phyloP scores from a whole-genome alignment of 2,888 invertebrate genomes.

The Nephrotoma appendiculata region DNA sequence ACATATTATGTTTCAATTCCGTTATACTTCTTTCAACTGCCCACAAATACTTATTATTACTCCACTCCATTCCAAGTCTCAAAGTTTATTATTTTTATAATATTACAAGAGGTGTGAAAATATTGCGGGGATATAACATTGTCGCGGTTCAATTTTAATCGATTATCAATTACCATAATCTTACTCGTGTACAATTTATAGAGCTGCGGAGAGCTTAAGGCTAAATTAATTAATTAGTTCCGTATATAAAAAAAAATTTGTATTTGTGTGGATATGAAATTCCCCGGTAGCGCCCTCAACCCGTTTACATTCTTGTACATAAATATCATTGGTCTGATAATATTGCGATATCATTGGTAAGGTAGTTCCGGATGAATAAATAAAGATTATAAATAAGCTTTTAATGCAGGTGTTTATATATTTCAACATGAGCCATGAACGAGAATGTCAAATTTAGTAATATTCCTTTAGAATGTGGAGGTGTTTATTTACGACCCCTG shows the following conservation, averaged over 20 bases:
- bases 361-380: background rate
- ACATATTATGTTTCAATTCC: background rate
- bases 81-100: background rate
- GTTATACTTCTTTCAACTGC: background rate
- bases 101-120: background rate
- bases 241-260: background rate
- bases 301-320: background rate
- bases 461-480: too few relatives aligned
- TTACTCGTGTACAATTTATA: background rate
- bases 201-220: background rate
- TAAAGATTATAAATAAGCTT: too few relatives aligned
- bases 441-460: too few relatives aligned
- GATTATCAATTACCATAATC: background rate
- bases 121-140: background rate
- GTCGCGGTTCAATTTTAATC: background rate
- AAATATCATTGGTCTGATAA: background rate
- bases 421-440: too few relatives aligned
- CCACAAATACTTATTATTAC: background rate
- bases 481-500: too few relatives aligned
- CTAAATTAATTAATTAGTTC: background rate
- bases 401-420: too few relatives aligned
- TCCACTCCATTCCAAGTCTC: background rate
- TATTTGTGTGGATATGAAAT: background rate
- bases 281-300: background rate
- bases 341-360: background rate